A percentile compares a stretch with the other conserved stretches of the same genome.
These are phyloP conservation scores for Acrobasis consociella DNA, from an alignment of 2,888 invertebrate genomes.

Conservation along the genomic window DNA sequence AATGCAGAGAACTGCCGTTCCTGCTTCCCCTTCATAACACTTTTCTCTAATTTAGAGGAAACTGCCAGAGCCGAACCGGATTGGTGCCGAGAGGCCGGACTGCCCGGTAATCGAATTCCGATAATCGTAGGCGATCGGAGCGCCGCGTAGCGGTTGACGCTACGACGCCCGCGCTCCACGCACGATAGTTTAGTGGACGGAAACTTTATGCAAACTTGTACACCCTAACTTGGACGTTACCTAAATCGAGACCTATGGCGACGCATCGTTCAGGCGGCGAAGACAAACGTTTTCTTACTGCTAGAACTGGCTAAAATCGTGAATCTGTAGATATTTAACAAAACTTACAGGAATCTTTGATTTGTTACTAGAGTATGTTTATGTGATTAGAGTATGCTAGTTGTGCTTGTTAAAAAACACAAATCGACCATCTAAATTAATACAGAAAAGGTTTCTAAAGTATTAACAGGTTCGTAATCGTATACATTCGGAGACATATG, in stretches of 20 bases:
- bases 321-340: no score
- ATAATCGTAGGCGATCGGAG: conserved; percentile 19
- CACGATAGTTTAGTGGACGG: neutral
- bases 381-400: no score
- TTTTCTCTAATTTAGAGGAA: conserved; percentile 55
- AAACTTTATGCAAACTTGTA: conserved; percentile 25
- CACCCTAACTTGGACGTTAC: conserved; percentile 12
- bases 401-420: no score
- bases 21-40: conserved; percentile 61
- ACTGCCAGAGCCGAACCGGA: conserved; percentile 29
- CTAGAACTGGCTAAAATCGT: neutral
- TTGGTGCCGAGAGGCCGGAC: conserved; percentile 16
- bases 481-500: no score
- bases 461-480: no score
- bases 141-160: conserved; percentile 5
- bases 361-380: no score
- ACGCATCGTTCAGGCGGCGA: neutral
- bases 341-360: no score
- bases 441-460: no score
- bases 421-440: no score
- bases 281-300: neutral
- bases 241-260: neutral
- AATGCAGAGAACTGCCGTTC: conserved; percentile 66
- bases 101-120: conserved; percentile 22
- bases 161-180: neutral